Evolutionary conservation across 2,113 vertebrate genomes (phyloP).

Genomic region (Ophiodon elongatus): DNA sequence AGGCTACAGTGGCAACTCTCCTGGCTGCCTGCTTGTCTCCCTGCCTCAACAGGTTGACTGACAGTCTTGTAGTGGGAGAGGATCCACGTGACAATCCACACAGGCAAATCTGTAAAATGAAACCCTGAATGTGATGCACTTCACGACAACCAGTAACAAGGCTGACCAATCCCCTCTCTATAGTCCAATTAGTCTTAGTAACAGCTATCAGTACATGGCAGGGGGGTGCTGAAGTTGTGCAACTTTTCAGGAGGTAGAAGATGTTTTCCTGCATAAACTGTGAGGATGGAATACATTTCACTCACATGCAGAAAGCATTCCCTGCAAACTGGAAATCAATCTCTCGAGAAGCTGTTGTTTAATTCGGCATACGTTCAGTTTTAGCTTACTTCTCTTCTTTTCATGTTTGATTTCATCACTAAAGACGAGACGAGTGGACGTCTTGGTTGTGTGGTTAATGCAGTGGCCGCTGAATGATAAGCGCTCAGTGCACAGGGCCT

Average conservation of each 20-base stretch:
- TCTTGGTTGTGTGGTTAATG: constrained; percentile 13
- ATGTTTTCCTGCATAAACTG: neutral
- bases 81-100: constrained; percentile 38
- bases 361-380: constrained; percentile 1
- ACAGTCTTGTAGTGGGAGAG: constrained; percentile 3
- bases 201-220: neutral
- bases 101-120: constrained; percentile 36
- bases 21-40: constrained; percentile 15
- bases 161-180: constrained; percentile 2
- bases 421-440: neutral
- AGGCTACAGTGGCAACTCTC: constrained; percentile 41
- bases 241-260: neutral
- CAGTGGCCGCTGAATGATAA: constrained; percentile 9
- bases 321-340: constrained; percentile 1
- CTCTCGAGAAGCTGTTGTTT: constrained; percentile 6
- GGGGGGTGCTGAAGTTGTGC: neutral
- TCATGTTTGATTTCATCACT: constrained; percentile 16
- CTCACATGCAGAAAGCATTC: constrained; percentile 26
- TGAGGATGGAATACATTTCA: neutral
- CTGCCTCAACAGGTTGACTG: constrained; percentile 43
- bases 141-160: neutral
- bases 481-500: neutral
- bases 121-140: constrained; percentile 6
- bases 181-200: neutral
- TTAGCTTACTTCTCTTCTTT: constrained; percentile 12